Evolutionary conservation across 35 echinoderm and acorn worm genomes (phyloP), one percentile per base, ranked within the genome.

Genomic region (Heliocidaris erythrogramma): DNA sequence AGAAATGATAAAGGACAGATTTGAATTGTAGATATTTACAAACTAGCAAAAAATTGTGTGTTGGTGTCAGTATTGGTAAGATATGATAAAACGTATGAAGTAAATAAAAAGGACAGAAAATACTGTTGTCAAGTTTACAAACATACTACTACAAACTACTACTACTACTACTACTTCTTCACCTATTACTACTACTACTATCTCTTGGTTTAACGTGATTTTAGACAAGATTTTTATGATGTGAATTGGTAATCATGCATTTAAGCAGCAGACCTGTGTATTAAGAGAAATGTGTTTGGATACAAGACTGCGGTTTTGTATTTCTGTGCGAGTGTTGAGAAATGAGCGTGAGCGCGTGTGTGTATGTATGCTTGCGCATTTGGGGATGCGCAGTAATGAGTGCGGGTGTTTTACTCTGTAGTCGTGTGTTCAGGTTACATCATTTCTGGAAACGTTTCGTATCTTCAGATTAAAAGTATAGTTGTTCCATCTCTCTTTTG

Each of bases 1-100:
- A 89, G 87, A 89, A 89, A 89, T 89, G 87, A 89, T 89, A 89
- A 89, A 47, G 31, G 47, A 89, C 30, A 42, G 47, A 32, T 89
- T 89, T 89, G 87, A 89, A 89, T 27, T 89, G 87, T 89, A 89
- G 87, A 89, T 89, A 89, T 89, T 89, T 89, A 89, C 87, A 89
- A 89, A 89, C 87, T 89, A 89, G 87, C 87, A 89, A 89, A 89
- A 89, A 78, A 78, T 21, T 78, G 87, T 89, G 87, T 89, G 87
- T 89, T 89, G 31, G 87, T 89, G 87, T 89, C 87, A 89, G 87
- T 89, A 89, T 89, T 89, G 87, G 31, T 89, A 18, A 89, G 31
- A 89, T 89, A 42, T 89, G 31, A 47, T 78, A 78, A 78, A 89
- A 89, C 16, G 87, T 47, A 89, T 47, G 47, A 89, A 89, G 87